These are phyloP conservation scores for Symphodus melops DNA, from an alignment of 2,113 vertebrate species.

Conservation along the genomic window DNA sequence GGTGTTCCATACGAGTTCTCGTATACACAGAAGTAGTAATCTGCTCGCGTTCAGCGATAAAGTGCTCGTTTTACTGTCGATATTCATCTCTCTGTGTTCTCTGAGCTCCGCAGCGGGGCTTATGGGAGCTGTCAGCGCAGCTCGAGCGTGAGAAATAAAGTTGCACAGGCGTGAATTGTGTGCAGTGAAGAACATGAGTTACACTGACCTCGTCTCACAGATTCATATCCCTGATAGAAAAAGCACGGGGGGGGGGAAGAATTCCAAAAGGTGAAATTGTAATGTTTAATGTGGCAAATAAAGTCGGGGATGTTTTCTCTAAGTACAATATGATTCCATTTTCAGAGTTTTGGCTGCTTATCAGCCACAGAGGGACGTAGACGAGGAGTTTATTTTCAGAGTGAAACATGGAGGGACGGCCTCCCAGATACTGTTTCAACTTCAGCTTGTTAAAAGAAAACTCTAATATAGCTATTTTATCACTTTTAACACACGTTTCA, in stretches of 20 bases:
- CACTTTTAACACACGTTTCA: too few relatives aligned
- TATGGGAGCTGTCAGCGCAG: conserved; percentile 41
- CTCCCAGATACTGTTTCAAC: neutral
- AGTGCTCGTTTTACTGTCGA: conserved; percentile 34
- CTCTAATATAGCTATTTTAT: too few relatives aligned
- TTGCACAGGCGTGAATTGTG: conserved; percentile 29
- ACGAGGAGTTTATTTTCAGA: conserved; percentile 3
- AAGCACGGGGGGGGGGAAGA: neutral
- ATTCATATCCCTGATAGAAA: conserved; percentile 30
- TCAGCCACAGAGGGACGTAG: neutral
- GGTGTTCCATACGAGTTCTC: neutral
- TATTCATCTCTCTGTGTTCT: conserved; percentile 39
- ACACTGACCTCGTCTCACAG: conserved; percentile 39
- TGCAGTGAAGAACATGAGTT: conserved; percentile 44
- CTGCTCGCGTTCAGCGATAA: conserved; percentile 7
- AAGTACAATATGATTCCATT: conserved; percentile 10
- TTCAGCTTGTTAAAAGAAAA: neutral
- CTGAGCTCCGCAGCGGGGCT: conserved; percentile 12
- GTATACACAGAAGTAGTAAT: neutral
- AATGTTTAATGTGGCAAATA: conserved; percentile 8
- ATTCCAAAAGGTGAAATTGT: neutral
- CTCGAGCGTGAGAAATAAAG: conserved; percentile 65
- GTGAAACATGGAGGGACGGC: neutral
- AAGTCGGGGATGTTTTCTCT: conserved; percentile 23
- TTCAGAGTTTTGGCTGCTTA: conserved; percentile 1